Percentiles rank a stretch among this genome's conserved stretches.
phyloP scores from a whole-genome alignment of 2,797 vertebrate genomes.

The Paedocypris micromegethes region DNA sequence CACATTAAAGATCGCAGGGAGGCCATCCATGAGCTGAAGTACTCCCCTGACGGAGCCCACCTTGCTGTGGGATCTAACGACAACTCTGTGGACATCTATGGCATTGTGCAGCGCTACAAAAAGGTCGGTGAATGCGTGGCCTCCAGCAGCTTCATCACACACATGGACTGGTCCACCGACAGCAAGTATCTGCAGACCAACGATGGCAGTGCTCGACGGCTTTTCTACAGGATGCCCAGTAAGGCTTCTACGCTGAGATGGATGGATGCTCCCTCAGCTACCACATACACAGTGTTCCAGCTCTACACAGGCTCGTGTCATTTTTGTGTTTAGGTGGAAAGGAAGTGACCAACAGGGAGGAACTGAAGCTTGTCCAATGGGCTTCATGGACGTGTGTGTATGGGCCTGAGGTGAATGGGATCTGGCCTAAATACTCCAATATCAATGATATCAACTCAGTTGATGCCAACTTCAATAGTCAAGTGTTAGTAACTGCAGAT shows the following conservation, averaged over 20 bases:
- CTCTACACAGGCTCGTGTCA: background rate
- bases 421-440: constrained; percentile 96
- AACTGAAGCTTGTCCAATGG: constrained; percentile 91
- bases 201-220: constrained; percentile 86
- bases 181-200: constrained; percentile 95
- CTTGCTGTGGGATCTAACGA: constrained; percentile 96
- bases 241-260: constrained; percentile 46
- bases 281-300: background rate
- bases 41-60: constrained; percentile 90
- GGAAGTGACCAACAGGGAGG: constrained; percentile 89
- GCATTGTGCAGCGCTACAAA: constrained; percentile 94
- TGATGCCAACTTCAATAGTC: constrained; percentile 90
- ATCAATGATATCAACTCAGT: constrained; percentile 95
- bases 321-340: constrained; percentile 80
- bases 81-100: constrained; percentile 90
- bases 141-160: constrained; percentile 91
- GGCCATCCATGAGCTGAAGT: constrained; percentile 97
- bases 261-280: background rate
- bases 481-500: constrained; percentile 95
- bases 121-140: constrained; percentile 93
- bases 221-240: constrained; percentile 97
- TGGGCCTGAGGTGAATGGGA: constrained; percentile 92
- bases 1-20: constrained; percentile 98
- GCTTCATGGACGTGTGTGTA: constrained; percentile 93
- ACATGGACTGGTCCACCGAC: constrained; percentile 97